These are phyloP conservation scores for Aphodius granarius DNA, from an alignment of 2,888 invertebrate species.

Conservation along the genomic window DNA sequence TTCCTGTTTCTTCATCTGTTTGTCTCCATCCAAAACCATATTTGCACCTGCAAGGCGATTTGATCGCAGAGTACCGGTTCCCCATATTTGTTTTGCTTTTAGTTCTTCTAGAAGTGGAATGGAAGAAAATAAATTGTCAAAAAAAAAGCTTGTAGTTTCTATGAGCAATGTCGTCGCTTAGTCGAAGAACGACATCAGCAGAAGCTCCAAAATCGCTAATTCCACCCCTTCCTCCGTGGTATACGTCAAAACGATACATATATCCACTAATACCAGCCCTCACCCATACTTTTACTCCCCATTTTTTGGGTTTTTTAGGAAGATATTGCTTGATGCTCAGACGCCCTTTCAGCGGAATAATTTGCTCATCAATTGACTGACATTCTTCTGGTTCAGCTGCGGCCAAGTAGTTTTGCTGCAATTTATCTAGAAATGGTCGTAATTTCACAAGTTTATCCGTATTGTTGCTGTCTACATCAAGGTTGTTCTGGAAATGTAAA, in stretches of 20 bases:
- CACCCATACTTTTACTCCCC: conserved; percentile 28
- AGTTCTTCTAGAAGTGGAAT: neutral
- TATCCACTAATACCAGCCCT: conserved; percentile 24
- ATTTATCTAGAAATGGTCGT: neutral
- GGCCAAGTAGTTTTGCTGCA: neutral
- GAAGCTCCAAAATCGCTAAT: conserved; percentile 13
- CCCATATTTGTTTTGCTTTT: neutral
- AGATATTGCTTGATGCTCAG: conserved; percentile 2
- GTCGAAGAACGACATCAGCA: conserved; percentile 16
- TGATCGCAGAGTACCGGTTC: neutral
- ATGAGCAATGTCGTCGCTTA: conserved; percentile 17
- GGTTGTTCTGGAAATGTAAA: neutral
- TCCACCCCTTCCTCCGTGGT: conserved; percentile 13
- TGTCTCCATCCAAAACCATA: neutral
- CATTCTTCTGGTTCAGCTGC: neutral
- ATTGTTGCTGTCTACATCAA: neutral
- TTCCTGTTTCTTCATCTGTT: neutral
- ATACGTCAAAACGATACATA: conserved; percentile 27
- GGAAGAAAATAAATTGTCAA: neutral
- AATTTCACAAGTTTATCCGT: neutral
- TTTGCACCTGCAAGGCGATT: neutral
- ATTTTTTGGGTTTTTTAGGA: conserved; percentile 15
- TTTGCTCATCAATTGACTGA: neutral
- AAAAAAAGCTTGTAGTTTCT: conserved; percentile 9
- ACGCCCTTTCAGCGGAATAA: neutral